Evolutionary conservation across 2,797 vertebrate genomes (phyloP), one percentile per base, ranked within the genome.

Genomic region (Rhinella marina): DNA sequence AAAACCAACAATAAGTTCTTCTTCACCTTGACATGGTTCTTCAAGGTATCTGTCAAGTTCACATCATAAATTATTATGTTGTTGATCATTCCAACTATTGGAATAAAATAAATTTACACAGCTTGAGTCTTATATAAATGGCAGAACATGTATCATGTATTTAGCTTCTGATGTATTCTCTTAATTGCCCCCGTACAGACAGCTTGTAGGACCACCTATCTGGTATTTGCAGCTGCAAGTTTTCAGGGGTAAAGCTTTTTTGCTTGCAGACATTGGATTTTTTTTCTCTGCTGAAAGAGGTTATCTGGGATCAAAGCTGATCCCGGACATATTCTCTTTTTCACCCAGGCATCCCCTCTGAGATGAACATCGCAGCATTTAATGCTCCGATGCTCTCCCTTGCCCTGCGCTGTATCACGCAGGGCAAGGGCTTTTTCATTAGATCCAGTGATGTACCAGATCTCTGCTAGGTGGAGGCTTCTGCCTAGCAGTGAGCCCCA

Each of bases 111-210:
- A 77, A 68, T 21, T 25, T 41, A 80, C 61, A 14, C 2, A 59
- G 54, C 16, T n/a, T 66, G 50, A 56, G 29, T 84, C 6, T 75
- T 75, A 16, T 62, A 48, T 27, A 62, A 76, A 83, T 72, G 21
- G 19, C 19, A 57, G 52, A 83, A 52, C 52, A 76, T 52, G 73
- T 76, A 76, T 52, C 52, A 76, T 52, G 73, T 76, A 76, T 52
- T 76, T 76, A 76, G 73, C 48, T 76, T 73, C 16, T 23, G 32
- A 48, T 21, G 73, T 9, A 3, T 76, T 76, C 73, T n/a, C 41
- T 76, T 76, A 76, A 73, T 48, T 73, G 32, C 19, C 48, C 70
- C 41, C 23, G 70, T 48, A 73, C 70, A 48, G 19, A 12, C 19
- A 48, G 70, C 70, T 73, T 73, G 32, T 21, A 23, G 41, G 70